Base-by-base conservation (phyloP, 2,888 invertebrate genomes). In the Pemphredon lugubris region DNA sequence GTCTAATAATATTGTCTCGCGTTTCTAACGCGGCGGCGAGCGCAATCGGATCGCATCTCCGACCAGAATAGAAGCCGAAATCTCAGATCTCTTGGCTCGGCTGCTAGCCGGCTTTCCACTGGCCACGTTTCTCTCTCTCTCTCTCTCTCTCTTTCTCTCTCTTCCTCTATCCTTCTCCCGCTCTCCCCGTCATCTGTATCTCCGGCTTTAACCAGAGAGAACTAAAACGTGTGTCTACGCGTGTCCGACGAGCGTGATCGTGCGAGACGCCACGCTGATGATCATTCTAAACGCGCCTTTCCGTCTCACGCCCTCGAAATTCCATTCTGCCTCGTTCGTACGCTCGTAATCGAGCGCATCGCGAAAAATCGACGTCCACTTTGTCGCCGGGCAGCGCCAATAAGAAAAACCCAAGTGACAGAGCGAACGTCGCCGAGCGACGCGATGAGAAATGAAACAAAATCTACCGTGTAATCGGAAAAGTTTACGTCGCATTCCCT, bases 1-100 rank as follows among this genome's bases (percentile, higher is more conserved):
- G 79, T 84, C 86, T 86, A 86, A 86, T 86, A 86, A 86, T 86
- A 86, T 84, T 82, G 83, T 85, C 82, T 84, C 83, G 83, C 83
- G 79, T 83, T 85, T 86, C 82, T 79, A 83, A 85, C 83, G 80
- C 81, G 77, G 75, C 78, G 83, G 76, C 82, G 82, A 82, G 80
- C 78, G 84, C 83, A 84, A 85, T 82, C 83, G 82, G 83, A 84
- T 84, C 84, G 84, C 84, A 75, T 81, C 76, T 75, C 70, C 55
- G 79, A 84, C 84, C 66, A 84, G 83, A 86, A 85, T 86, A 86
- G 86, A 83, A 81, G 77, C 75, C 79, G 81, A 84, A 85, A 84
- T 84, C 82, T 84, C 77, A 66, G 83, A 84, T 86, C 82, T 84
- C 79, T 83, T 83, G 85, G 85, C 85, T 84, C 82, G 82, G 64